phyloP scores from a whole-genome alignment of 2,113 vertebrate genomes.

The Dendropsophus ebraccatus region DNA sequence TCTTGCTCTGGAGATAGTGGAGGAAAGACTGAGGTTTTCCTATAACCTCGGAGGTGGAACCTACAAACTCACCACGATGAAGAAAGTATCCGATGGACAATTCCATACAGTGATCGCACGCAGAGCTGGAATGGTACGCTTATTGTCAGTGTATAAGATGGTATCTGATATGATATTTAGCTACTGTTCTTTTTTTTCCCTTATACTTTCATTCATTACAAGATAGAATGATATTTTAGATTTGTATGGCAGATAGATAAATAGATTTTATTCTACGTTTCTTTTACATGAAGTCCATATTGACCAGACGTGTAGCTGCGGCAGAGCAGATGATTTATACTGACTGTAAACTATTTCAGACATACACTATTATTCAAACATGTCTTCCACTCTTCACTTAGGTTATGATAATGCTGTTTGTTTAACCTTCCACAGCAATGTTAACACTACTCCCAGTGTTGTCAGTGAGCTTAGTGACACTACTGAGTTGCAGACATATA shows the following conservation, averaged over 20 bases:
- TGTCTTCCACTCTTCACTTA: conserved; percentile 13
- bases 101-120: conserved; percentile 96
- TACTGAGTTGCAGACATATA: not conserved
- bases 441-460: conserved; percentile 12
- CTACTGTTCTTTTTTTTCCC: not conserved
- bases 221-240: not conserved
- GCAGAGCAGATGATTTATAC: conserved; percentile 28
- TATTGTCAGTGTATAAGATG: not conserved
- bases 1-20: conserved; percentile 88
- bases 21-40: conserved; percentile 88
- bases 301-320: not conserved
- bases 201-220: not conserved
- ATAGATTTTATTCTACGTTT: not conserved
- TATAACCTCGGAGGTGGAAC: conserved; percentile 93
- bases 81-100: conserved; percentile 91
- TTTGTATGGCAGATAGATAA: too few species aligned
- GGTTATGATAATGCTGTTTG: conserved; percentile 23
- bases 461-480: not conserved
- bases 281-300: not conserved
- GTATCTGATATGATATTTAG: not conserved
- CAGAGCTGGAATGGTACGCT: conserved; percentile 91
- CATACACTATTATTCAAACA: conserved; percentile 29
- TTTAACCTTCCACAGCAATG: conserved; percentile 35
- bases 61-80: conserved; percentile 87
- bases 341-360: not conserved